Evolutionary conservation across 2,888 invertebrate species (phyloP).

Genomic region (Pandemis cinnamomeana): DNA sequence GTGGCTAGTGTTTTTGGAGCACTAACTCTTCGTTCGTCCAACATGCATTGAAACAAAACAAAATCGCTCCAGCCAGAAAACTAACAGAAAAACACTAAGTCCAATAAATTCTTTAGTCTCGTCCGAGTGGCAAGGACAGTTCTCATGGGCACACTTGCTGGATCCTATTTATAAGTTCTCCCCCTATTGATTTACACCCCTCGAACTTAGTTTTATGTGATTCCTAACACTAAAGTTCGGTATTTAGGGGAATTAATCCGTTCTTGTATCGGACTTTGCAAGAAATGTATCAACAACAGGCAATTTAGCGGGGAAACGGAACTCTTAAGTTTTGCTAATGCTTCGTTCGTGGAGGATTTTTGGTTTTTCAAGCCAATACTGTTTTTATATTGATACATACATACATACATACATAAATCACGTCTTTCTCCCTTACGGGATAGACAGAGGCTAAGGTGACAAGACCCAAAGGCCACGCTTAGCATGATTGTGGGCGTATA

Average conservation of each 20-base stretch:
- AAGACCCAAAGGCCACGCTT: too few relatives aligned
- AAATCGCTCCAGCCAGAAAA: constrained; percentile 23
- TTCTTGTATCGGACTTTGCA: constrained; percentile 28
- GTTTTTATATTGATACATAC: too few relatives aligned
- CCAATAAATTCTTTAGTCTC: constrained; percentile 48
- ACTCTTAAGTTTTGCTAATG: neutral
- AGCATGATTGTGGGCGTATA: too few relatives aligned
- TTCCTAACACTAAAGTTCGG: constrained; percentile 42
- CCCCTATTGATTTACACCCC: constrained; percentile 48
- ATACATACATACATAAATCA: too few relatives aligned
- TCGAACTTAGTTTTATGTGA: constrained; percentile 41
- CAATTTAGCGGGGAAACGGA: neutral
- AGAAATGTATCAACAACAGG: constrained; percentile 1
- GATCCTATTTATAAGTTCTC: constrained; percentile 50
- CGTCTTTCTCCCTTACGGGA: too few relatives aligned
- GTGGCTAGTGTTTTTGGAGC: neutral
- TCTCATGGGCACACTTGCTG: constrained; percentile 49
- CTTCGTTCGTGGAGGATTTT: neutral
- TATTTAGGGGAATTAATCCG: constrained; percentile 35
- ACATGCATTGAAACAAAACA: constrained; percentile 40
- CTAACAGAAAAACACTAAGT: constrained; percentile 42
- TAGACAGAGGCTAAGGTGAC: too few relatives aligned
- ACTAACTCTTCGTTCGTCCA: neutral
- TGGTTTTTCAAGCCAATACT: too few relatives aligned
- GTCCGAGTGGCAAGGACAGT: constrained; percentile 42